These are phyloP conservation scores for Trichomalopsis sarcophagae DNA, from an alignment of 1,140 invertebrate species.

Conservation along the genomic window DNA sequence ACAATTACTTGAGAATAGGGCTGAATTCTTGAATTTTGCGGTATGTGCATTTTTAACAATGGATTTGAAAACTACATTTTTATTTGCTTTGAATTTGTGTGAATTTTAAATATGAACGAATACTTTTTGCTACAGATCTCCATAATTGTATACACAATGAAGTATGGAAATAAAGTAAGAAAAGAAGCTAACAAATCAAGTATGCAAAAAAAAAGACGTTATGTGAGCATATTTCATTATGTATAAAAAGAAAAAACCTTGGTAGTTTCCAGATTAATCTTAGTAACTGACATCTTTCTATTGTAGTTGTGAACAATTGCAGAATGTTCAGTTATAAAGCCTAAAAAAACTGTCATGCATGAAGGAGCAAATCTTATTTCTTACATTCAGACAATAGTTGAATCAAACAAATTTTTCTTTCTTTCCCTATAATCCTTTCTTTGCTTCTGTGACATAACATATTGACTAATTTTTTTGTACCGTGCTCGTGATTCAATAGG, in stretches of 20 bases:
- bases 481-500: background rate
- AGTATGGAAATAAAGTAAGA: conserved; percentile 36
- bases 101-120: no score
- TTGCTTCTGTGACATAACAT: background rate
- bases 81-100: no score
- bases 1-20: background rate
- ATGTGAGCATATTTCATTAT: conserved; percentile 6
- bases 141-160: background rate
- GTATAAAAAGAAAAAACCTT: conserved; percentile 33
- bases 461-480: background rate
- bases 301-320: background rate
- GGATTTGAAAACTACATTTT: no score
- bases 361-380: conserved; percentile 12
- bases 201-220: conserved; percentile 35
- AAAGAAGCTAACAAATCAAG: background rate
- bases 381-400: conserved; percentile 2
- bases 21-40: no score
- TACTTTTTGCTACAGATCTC: background rate
- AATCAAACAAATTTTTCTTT: conserved; percentile 24
- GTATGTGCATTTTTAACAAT: no score
- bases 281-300: conserved; percentile 17
- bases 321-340: background rate
- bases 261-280: conserved; percentile 16
- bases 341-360: conserved; percentile 9
- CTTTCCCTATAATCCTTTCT: background rate